Conservation (phyloP, 2,888 invertebrate genomes). For the Halictus ligatus region DNA sequence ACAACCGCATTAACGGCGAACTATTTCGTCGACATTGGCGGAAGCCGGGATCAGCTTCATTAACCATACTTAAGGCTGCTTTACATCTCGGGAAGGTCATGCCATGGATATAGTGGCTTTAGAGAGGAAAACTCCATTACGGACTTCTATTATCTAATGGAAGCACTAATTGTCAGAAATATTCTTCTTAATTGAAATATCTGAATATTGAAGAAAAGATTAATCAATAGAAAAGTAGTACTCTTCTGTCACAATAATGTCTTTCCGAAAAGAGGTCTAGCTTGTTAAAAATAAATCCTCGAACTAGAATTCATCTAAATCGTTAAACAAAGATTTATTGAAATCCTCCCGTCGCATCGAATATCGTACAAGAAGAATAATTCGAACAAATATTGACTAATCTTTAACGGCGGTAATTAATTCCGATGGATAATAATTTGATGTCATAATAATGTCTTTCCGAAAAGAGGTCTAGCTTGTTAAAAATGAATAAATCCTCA, state of each 20-base stretch:
- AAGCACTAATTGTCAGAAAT: not conserved
- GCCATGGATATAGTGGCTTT: not conserved
- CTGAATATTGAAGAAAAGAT: not conserved
- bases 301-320: not conserved
- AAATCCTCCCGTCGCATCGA: not conserved
- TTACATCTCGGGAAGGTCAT: not conserved
- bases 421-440: constrained; percentile 11
- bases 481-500: no score
- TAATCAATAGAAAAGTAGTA: not conserved
- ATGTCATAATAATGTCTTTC: not conserved
- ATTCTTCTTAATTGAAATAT: not conserved
- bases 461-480: not conserved
- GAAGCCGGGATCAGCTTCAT: not conserved
- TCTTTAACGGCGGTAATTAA: constrained; percentile 19
- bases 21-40: not conserved
- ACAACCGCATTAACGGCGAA: not conserved
- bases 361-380: not conserved
- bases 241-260: not conserved
- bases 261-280: not conserved
- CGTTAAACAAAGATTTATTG: no score
- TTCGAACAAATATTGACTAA: constrained; percentile 3
- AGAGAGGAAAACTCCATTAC: not conserved
- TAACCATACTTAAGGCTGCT: constrained; percentile 1
- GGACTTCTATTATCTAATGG: not conserved
- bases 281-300: not conserved